phyloP scores from a whole-genome alignment of 2,113 vertebrate species.

The Triplophysa rosa region DNA sequence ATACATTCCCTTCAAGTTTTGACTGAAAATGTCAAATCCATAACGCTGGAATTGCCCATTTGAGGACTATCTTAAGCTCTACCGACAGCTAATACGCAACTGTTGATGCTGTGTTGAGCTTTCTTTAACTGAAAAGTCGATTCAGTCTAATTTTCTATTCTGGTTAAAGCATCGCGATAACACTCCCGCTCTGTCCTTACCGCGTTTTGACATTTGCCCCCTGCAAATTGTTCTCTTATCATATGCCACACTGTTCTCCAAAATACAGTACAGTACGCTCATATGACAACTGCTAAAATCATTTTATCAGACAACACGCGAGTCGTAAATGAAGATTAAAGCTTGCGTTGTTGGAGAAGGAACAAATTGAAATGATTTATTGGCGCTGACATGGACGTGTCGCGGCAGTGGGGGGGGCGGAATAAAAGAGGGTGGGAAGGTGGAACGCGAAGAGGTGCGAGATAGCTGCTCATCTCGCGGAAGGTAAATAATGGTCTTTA shows the following conservation, averaged over 20 bases:
- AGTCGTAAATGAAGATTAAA: constrained; percentile 87
- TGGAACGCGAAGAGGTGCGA: constrained; percentile 48
- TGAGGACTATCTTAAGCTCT: too few species aligned
- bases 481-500: constrained; percentile 80
- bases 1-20: too few species aligned
- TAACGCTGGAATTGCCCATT: too few species aligned
- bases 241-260: constrained; percentile 52
- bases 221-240: constrained; percentile 75
- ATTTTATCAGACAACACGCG: constrained; percentile 82
- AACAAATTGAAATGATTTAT: constrained; percentile 87
- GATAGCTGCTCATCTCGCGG: constrained; percentile 63
- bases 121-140: not conserved
- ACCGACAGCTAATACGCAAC: not conserved
- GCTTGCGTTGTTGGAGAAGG: constrained; percentile 78
- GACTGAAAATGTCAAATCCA: too few species aligned
- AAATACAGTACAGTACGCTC: constrained; percentile 62
- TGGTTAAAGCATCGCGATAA: not conserved
- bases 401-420: constrained; percentile 63
- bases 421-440: constrained; percentile 40
- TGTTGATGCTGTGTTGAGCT: not conserved
- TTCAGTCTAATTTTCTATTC: not conserved
- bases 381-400: constrained; percentile 75
- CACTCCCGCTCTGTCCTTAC: not conserved
- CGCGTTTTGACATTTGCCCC: constrained; percentile 70
- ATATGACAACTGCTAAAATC: constrained; percentile 75